Percentiles rank a stretch among this genome's conserved stretches.
phyloP scores from a whole-genome alignment of 2,797 vertebrate species.

The Apodemus agrarius region DNA sequence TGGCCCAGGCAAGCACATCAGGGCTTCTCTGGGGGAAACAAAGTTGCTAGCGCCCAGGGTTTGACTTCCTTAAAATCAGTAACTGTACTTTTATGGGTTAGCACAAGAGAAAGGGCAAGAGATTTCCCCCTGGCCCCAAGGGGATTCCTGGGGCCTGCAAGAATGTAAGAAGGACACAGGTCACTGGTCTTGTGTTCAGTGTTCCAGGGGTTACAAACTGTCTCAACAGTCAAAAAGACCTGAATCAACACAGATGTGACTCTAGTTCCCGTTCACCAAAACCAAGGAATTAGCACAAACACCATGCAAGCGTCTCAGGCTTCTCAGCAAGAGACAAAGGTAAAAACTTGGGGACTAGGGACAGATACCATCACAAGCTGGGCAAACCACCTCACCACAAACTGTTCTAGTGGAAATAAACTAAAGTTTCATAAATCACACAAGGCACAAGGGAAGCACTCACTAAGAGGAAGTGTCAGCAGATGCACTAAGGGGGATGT shows the following conservation, averaged over 20 bases:
- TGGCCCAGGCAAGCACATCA: neutral
- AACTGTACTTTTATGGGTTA: neutral
- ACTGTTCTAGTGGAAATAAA: neutral
- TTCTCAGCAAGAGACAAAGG: neutral
- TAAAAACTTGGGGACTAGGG: neutral
- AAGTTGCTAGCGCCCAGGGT: neutral
- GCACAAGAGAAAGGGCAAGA: neutral
- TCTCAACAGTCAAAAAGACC: neutral
- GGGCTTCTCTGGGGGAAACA: neutral
- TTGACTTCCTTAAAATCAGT: neutral
- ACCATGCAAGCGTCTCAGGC: neutral
- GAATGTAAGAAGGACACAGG: too few relatives aligned
- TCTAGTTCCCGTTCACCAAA: neutral
- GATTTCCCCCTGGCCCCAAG: neutral
- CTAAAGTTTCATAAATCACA: neutral
- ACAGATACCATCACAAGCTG: neutral
- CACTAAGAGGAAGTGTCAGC: neutral
- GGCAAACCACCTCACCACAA: neutral
- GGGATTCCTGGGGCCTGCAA: neutral
- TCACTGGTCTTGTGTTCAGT: neutral
- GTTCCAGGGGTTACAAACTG: neutral
- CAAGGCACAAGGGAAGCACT: too few relatives aligned
- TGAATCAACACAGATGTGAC: neutral
- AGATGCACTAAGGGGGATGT: neutral
- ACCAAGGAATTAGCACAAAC: neutral